phyloP scores from a whole-genome alignment of 2,888 invertebrate species.

The Coremacera marginata region DNA sequence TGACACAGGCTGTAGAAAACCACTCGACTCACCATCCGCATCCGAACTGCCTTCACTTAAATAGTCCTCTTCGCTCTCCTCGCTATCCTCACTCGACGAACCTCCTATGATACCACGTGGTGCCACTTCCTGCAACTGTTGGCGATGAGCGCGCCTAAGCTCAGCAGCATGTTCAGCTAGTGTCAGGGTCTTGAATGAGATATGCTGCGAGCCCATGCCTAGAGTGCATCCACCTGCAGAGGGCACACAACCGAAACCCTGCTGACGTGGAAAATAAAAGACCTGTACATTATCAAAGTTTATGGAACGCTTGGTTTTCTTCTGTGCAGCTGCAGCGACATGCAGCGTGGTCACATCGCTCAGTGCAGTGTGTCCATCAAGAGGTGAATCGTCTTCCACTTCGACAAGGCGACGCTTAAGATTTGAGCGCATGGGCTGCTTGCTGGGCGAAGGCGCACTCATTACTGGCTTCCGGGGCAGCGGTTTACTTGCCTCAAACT shows the following conservation, averaged over 20 bases:
- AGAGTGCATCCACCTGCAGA: constrained; percentile 92
- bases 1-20: constrained; percentile 92
- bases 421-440: constrained; percentile 73
- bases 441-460: constrained; percentile 23
- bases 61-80: constrained; percentile 81
- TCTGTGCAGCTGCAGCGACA: constrained; percentile 42
- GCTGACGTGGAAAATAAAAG: constrained; percentile 93
- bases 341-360: neutral
- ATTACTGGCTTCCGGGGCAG: constrained; percentile 5
- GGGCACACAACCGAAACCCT: constrained; percentile 92
- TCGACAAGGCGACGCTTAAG: constrained; percentile 74
- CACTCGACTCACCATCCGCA: constrained; percentile 88
- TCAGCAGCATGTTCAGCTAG: constrained; percentile 90
- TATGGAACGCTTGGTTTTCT: constrained; percentile 84
- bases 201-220: constrained; percentile 86
- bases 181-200: constrained; percentile 81
- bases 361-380: neutral
- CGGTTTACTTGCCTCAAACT: neutral
- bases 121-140: constrained; percentile 75
- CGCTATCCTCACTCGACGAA: constrained; percentile 84
- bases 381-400: constrained; percentile 58
- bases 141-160: constrained; percentile 87
- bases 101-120: constrained; percentile 57
- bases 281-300: constrained; percentile 93
- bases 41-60: constrained; percentile 84